phyloP scores from a whole-genome alignment of 2,113 vertebrate species.

The Tympanuchus pallidicinctus region DNA sequence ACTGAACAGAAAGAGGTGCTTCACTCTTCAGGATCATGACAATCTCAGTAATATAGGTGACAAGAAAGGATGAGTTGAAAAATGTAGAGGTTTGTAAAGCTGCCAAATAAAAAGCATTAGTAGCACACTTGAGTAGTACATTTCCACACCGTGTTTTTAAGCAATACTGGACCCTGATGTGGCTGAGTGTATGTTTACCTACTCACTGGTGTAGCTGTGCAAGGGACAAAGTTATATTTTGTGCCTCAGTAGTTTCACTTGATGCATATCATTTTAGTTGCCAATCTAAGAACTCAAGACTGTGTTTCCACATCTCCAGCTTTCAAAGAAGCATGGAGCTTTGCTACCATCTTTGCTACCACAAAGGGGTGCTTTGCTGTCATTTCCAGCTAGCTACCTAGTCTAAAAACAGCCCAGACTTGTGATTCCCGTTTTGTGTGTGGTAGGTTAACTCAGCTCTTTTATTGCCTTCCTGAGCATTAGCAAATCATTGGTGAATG shows the following conservation, averaged over 20 bases:
- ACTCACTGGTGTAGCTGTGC: not conserved
- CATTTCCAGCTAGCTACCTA: not conserved
- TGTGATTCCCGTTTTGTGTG: not conserved
- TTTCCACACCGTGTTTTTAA: not conserved
- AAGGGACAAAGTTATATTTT: not conserved
- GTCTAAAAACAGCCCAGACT: not conserved
- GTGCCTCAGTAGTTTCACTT: not conserved
- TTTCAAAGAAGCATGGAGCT: not conserved
- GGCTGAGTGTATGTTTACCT: accelerated
- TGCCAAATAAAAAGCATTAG: not conserved
- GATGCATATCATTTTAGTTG: not conserved
- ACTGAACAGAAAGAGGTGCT: not conserved
- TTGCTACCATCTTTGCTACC: not conserved
- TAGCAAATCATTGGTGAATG: not conserved
- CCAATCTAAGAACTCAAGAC: not conserved
- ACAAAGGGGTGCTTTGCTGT: not conserved
- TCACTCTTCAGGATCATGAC: not conserved
- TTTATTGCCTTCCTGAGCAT: not conserved
- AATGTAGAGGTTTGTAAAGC: not conserved
- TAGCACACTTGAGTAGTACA: not conserved
- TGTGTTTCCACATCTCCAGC: not conserved
- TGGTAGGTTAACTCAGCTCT: not conserved
- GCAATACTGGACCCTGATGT: not conserved
- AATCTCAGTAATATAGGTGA: not conserved
- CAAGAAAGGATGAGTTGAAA: not conserved